Evolutionary conservation across 2,797 vertebrate species (phyloP).

Genomic region (Eidolon dupreanum): DNA sequence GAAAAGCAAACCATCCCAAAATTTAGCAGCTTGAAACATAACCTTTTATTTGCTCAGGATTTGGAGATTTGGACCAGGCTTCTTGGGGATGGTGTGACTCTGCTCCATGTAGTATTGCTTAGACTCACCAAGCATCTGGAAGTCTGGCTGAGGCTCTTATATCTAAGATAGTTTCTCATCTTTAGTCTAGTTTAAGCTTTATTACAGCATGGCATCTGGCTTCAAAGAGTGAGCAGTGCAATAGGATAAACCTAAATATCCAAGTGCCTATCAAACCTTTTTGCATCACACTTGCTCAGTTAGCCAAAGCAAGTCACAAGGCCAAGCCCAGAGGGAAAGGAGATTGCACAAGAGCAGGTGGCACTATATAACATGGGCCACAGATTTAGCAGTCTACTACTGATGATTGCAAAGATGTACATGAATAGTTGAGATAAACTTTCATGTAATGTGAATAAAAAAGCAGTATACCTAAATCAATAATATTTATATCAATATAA

Average conservation of each 20-base stretch:
- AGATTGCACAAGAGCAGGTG: neutral
- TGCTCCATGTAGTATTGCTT: neutral
- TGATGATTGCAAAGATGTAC: neutral
- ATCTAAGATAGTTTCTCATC: neutral
- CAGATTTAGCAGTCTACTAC: neutral
- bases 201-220: neutral
- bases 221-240: neutral
- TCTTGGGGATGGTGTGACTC: neutral
- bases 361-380: neutral
- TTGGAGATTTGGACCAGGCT: neutral
- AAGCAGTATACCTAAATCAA: neutral
- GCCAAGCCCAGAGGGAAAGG: neutral
- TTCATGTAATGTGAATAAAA: neutral
- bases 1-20: neutral
- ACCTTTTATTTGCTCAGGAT: neutral
- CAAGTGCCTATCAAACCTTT: neutral
- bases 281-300: neutral
- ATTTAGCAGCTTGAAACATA: neutral
- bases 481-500: neutral
- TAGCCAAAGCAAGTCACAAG: neutral
- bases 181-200: neutral
- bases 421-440: neutral
- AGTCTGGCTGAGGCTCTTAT: neutral
- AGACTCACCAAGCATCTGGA: neutral
- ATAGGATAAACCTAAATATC: neutral